A percentile compares a stretch with the other conserved stretches of the same genome.
phyloP scores from a whole-genome alignment of 2,888 invertebrate species.

The Tetragonisca angustula region DNA sequence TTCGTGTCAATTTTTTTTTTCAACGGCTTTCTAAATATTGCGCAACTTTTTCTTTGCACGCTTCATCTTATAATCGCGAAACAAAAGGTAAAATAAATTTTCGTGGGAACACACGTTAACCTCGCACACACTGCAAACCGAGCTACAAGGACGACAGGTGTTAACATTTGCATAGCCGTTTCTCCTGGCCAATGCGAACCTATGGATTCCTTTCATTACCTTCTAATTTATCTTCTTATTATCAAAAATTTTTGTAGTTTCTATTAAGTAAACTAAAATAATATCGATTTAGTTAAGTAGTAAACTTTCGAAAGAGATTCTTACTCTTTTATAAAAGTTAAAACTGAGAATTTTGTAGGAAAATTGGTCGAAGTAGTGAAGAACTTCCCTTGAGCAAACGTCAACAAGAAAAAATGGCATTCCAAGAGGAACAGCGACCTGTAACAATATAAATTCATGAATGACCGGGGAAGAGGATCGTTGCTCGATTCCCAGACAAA shows the following conservation, averaged over 20 bases:
- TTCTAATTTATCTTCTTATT: neutral
- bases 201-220: slow-evolving; percentile 5
- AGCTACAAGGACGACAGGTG: slow-evolving; percentile 30
- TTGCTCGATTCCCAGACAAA: neutral
- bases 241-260: neutral
- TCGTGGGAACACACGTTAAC: neutral
- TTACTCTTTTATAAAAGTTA: neutral
- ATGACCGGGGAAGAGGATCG: neutral
- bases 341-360: neutral
- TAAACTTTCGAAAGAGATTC: neutral
- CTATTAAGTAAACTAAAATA: neutral
- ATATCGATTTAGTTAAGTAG: too few relatives aligned
- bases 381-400: too few relatives aligned
- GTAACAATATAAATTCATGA: slow-evolving; percentile 20
- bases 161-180: slow-evolving; percentile 35
- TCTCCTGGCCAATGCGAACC: neutral
- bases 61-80: neutral
- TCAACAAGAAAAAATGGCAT: neutral
- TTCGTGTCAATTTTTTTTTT: neutral
- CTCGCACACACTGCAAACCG: slow-evolving; percentile 1
- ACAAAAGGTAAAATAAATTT: slow-evolving; percentile 7
- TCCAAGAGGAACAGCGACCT: neutral
- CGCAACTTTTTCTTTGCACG: neutral
- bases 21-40: neutral
- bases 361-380: neutral